Base-by-base conservation (phyloP, 1,140 invertebrate species). In the Pogonomyrmex californicus region DNA sequence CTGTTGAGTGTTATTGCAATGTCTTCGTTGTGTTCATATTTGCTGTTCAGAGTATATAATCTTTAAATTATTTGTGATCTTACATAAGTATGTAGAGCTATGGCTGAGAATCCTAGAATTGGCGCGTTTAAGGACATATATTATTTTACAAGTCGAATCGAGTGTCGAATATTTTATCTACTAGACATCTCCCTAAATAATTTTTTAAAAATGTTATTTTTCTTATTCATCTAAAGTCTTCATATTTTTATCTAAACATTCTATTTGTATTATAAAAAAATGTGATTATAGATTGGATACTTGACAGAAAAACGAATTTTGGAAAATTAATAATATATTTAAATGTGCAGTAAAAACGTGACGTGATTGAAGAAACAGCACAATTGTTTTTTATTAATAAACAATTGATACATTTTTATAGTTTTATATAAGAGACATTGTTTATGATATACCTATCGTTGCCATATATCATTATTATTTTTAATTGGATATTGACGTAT, bases 21-120 rank as follows among this genome's bases (percentile, higher is more conserved):
- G 63, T 38, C 41, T 90, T 86, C 30, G 86, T 90, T 91, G 65
- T 90, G 89, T 91, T 90, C 88, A 88, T 78, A 81, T 73, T 79
- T 89, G 78, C 47, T 87, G 62, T 91, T 91, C 62, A 88, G 56
- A 91, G 62, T 82, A 91, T 90, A 86, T 86, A 71, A 83, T 44
- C 41, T 82, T 81, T 77, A 87, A 87, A 91, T 88, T 81, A 66
- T 90, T 38, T 86, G 56, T 85, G 70, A 73, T 44, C 44, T 14
- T 86, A n/a, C 49, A n/a, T 86, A 68, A 23, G 44, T 33, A 63
- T 10, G 38, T 82, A 60, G 30, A 89, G 44, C 23, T 88, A 90
- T 88, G 90, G 89, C 90, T 88, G 81, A 68, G 4, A 68, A 88
- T 68, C 90, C 87, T 85, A 62, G n/a, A 82, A 14, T 71, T 23